Evolutionary conservation across 2,888 invertebrate species (phyloP).

Genomic region (Hybos culiciformis): DNA sequence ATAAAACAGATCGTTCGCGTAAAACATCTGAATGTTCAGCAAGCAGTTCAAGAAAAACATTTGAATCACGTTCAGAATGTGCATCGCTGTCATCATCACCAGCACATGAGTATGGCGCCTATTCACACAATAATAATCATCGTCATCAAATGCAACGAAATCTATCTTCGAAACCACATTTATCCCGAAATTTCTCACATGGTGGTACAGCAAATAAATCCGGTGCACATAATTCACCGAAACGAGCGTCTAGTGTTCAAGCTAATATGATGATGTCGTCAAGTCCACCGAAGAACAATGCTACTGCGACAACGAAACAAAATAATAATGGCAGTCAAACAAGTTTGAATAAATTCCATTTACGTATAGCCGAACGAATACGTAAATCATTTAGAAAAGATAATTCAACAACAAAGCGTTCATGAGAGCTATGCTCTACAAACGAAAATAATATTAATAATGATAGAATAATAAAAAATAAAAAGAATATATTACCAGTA

Average conservation of each 20-base stretch:
- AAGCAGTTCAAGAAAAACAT: constrained; percentile 47
- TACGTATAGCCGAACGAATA: constrained; percentile 54
- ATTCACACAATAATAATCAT: constrained; percentile 38
- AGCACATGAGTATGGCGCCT: constrained; percentile 40
- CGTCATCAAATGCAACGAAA: constrained; percentile 35
- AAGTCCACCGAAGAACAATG: constrained; percentile 41
- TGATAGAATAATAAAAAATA: neutral
- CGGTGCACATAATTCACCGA: constrained; percentile 46
- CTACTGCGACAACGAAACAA: constrained; percentile 20
- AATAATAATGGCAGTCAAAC: constrained; percentile 37
- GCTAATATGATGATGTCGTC: constrained; percentile 24
- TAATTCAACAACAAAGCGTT: constrained; percentile 14
- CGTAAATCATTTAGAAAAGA: constrained; percentile 48
- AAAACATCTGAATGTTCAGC: constrained; percentile 59
- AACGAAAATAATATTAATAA: neutral
- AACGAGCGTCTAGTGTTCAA: constrained; percentile 41
- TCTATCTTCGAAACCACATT: constrained; percentile 42
- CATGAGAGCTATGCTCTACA: constrained; percentile 6
- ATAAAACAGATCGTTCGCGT: constrained; percentile 62
- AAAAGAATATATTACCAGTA: neutral
- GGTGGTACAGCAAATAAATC: constrained; percentile 49
- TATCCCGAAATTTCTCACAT: constrained; percentile 45
- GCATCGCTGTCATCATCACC: constrained; percentile 52
- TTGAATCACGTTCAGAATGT: constrained; percentile 46
- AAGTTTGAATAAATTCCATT: constrained; percentile 58